Evolutionary conservation across 2,888 invertebrate species (phyloP).

Genomic region (Drosophila recens): DNA sequence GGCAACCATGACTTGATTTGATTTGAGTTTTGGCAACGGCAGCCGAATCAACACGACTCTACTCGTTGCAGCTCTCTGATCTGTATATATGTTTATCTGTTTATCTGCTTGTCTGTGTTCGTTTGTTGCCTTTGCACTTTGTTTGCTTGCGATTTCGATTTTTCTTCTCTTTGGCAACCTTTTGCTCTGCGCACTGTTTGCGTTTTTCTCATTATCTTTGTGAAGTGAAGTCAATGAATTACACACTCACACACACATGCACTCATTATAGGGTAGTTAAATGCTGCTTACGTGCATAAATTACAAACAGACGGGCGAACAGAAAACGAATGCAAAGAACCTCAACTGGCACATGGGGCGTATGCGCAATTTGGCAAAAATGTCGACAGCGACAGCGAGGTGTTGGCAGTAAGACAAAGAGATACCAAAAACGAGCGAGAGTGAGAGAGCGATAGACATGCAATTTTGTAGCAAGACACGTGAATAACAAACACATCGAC

Average conservation of each 20-base stretch:
- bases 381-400: conserved; percentile 51
- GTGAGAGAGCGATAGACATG: conserved; percentile 28
- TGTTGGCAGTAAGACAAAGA: conserved; percentile 25
- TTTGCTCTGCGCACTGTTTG: conserved; percentile 24
- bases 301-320: conserved; percentile 48
- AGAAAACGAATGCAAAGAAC: conserved; percentile 23
- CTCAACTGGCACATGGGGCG: conserved; percentile 53
- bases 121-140: conserved; percentile 20
- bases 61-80: no score
- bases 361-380: conserved; percentile 65
- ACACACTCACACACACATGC: conserved; percentile 23
- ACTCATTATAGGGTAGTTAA: conserved; percentile 9
- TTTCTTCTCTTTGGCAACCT: conserved; percentile 32
- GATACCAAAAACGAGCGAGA: neutral
- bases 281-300: conserved; percentile 64
- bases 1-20: no score
- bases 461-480: conserved; percentile 47
- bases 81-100: neutral
- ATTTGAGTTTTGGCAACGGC: no score
- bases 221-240: conserved; percentile 54
- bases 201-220: conserved; percentile 70
- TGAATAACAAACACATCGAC: conserved; percentile 4
- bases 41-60: no score
- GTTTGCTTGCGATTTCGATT: conserved; percentile 39
- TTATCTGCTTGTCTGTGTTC: neutral